Evolutionary conservation across 2,113 vertebrate species (phyloP).

Genomic region (Alethe castanea): DNA sequence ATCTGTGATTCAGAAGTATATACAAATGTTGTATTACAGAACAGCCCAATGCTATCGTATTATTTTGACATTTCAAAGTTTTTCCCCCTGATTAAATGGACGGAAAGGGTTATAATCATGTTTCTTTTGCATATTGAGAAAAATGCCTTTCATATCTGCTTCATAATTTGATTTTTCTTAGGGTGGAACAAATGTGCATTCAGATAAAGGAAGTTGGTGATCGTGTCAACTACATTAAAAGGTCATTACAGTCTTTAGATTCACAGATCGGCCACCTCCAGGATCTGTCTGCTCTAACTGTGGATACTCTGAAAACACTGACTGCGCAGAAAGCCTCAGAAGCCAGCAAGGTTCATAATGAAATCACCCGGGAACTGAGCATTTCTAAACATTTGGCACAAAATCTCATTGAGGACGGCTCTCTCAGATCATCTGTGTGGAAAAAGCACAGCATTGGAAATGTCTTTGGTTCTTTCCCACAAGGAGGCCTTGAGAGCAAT

Average conservation of each 20-base stretch:
- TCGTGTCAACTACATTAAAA: conserved; percentile 97
- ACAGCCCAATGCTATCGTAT: not conserved
- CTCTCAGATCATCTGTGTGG: conserved; percentile 84
- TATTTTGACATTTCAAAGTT: not conserved
- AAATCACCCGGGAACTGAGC: conserved; percentile 94
- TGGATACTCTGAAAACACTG: conserved; percentile 98
- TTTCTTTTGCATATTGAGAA: not conserved
- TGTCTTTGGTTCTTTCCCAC: conserved; percentile 81
- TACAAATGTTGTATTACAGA: not conserved
- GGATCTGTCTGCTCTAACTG: conserved; percentile 94
- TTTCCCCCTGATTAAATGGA: not conserved
- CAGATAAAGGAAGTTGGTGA: conserved; percentile 97
- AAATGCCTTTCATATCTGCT: not conserved
- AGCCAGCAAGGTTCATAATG: conserved; percentile 96
- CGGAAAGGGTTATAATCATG: not conserved
- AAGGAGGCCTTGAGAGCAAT: conserved; percentile 80
- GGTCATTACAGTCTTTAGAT: conserved; percentile 94
- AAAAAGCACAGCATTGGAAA: conserved; percentile 87
- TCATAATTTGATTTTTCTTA: conserved; percentile 63
- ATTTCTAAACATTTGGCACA: conserved; percentile 94
- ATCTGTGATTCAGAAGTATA: not conserved
- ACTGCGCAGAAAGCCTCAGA: conserved; percentile 96
- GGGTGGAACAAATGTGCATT: conserved; percentile 96
- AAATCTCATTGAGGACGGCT: conserved; percentile 83
- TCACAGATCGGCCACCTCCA: conserved; percentile 98